These are phyloP conservation scores for Protaetia brevitarsis DNA, from an alignment of 1,140 invertebrate species.

Conservation along the genomic window DNA sequence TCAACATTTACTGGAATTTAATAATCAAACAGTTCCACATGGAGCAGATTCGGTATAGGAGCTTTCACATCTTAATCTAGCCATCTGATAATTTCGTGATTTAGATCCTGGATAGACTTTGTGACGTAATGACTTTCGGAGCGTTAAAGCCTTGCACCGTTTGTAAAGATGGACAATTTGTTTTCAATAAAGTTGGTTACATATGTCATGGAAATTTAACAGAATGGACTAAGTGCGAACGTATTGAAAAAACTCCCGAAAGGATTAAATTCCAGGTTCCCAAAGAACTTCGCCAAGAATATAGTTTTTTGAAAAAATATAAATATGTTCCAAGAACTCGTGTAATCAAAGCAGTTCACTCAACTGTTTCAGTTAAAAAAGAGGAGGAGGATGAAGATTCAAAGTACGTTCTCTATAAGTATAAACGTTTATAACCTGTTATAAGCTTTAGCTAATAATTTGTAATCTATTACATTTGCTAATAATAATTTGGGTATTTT, in stretches of 20 bases:
- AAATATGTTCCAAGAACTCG: conserved; percentile 64
- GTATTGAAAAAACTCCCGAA: conserved; percentile 69
- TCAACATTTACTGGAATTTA: conserved; percentile 64
- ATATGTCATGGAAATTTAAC: conserved; percentile 75
- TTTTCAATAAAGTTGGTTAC: conserved; percentile 74
- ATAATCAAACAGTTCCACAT: conserved; percentile 65
- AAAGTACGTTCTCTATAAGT: conserved; percentile 31
- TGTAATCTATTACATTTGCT: not conserved
- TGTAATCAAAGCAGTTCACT: conserved; percentile 59
- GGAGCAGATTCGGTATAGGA: conserved; percentile 64
- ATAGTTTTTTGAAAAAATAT: conserved; percentile 63
- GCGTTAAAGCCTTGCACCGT: conserved; percentile 71
- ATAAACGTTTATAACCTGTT: not conserved
- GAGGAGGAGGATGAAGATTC: conserved; percentile 51
- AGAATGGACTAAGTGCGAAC: conserved; percentile 89
- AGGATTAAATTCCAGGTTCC: conserved; percentile 74
- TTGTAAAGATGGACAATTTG: conserved; percentile 74
- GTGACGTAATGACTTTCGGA: conserved; percentile 88
- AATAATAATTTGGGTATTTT: conserved; percentile 28
- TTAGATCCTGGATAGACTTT: conserved; percentile 72
- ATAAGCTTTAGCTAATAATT: not conserved
- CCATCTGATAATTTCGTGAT: conserved; percentile 21
- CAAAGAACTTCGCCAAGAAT: conserved; percentile 58
- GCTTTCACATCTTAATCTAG: not conserved
- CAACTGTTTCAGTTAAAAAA: conserved; percentile 55